Evolutionary conservation across 2,888 invertebrate genomes (phyloP).

Genomic region (Oscheius sp.): DNA sequence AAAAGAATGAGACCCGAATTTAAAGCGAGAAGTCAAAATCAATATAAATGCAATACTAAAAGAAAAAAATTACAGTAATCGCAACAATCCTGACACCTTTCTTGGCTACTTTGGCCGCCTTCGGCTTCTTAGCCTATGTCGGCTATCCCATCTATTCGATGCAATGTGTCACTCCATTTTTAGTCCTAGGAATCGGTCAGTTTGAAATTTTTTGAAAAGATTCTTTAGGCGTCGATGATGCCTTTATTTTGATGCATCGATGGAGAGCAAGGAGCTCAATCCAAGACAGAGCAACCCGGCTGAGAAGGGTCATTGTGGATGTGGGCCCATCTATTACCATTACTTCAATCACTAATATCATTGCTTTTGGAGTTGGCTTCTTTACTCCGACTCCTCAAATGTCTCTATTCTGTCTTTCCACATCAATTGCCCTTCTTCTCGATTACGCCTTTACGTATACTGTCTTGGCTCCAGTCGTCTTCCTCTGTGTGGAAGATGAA

Average conservation of each 20-base stretch:
- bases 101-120: constrained; percentile 59
- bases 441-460: constrained; percentile 69
- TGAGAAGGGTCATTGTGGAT: constrained; percentile 58
- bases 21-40: no score
- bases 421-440: constrained; percentile 65
- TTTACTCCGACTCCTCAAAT: constrained; percentile 69
- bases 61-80: constrained; percentile 34
- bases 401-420: constrained; percentile 66
- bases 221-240: constrained; percentile 65
- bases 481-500: constrained; percentile 35
- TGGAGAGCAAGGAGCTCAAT: constrained; percentile 58
- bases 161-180: constrained; percentile 68
- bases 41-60: no score
- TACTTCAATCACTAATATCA: constrained; percentile 67
- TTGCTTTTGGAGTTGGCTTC: constrained; percentile 68
- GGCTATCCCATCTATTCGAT: constrained; percentile 62
- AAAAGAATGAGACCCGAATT: no score
- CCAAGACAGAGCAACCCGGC: constrained; percentile 30
- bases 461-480: constrained; percentile 53
- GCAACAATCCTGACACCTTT: constrained; percentile 63
- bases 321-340: constrained; percentile 69
- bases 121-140: constrained; percentile 62
- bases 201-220: neutral
- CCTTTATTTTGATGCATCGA: constrained; percentile 66
- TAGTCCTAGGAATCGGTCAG: constrained; percentile 63